Percentiles rank a stretch among this genome's conserved stretches.
These are phyloP conservation scores for Blomia tropicalis DNA, from an alignment of 2,888 invertebrate species.

Conservation along the genomic window DNA sequence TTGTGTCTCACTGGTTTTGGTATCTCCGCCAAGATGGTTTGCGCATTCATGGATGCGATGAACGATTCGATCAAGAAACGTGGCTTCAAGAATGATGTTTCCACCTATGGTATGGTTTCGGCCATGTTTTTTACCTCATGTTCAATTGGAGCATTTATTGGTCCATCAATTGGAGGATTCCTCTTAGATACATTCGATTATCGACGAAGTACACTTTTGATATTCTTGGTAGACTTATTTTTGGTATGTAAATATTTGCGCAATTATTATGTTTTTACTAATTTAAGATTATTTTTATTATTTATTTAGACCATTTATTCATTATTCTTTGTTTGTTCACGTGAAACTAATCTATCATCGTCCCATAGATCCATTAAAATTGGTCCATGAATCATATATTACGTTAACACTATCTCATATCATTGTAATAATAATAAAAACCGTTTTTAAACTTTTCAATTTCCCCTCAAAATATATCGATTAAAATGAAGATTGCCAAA, in stretches of 20 bases:
- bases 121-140: conserved; percentile 80
- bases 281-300: conserved; percentile 5
- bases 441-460: too few relatives aligned
- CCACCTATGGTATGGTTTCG: conserved; percentile 73
- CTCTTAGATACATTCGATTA: conserved; percentile 20
- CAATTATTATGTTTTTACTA: background rate
- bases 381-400: too few relatives aligned
- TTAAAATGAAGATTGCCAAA: too few relatives aligned
- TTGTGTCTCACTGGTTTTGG: conserved; percentile 64
- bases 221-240: conserved; percentile 16
- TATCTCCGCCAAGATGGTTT: conserved; percentile 64
- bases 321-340: too few relatives aligned
- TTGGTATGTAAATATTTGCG: conserved; percentile 18
- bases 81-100: conserved; percentile 59
- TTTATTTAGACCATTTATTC: too few relatives aligned
- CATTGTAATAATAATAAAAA: too few relatives aligned
- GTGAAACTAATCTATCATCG: too few relatives aligned
- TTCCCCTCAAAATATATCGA: too few relatives aligned
- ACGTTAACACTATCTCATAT: too few relatives aligned
- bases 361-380: too few relatives aligned
- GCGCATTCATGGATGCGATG: conserved; percentile 67
- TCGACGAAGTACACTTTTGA: conserved; percentile 2
- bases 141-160: conserved; percentile 48
- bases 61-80: conserved; percentile 49
- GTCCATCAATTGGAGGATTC: conserved; percentile 23